Evolutionary conservation across 2,797 vertebrate genomes (phyloP).

Genomic region (Borostomias antarcticus): DNA sequence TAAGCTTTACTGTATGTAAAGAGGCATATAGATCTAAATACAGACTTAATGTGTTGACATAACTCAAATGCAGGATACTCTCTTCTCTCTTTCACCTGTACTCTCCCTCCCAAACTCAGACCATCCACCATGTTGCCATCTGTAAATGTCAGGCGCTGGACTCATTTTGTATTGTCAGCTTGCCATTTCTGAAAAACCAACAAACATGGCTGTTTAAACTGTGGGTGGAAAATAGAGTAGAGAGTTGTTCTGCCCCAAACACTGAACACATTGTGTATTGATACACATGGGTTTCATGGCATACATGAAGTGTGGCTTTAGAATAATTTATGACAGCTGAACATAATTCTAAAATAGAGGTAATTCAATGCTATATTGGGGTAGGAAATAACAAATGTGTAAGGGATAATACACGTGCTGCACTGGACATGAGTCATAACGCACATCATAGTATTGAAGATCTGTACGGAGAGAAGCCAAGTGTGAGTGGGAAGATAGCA

Average conservation of each 20-base stretch:
- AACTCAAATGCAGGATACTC: too few species aligned
- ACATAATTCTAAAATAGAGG: not conserved
- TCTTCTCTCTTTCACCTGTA: conserved; percentile 3
- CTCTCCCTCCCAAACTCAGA: not conserved
- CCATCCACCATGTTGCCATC: conserved; percentile 34
- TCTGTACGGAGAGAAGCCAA: too few species aligned
- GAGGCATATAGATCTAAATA: too few species aligned
- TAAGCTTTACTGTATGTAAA: too few species aligned
- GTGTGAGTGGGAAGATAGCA: too few species aligned
- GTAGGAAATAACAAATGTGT: too few species aligned
- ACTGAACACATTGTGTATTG: not conserved
- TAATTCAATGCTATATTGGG: too few species aligned
- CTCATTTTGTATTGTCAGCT: conserved; percentile 46
- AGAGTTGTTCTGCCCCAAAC: conserved; percentile 10
- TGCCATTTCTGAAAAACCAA: conserved; percentile 40
- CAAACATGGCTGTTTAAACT: conserved; percentile 57
- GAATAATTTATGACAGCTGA: conserved; percentile 14
- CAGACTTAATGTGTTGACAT: too few species aligned
- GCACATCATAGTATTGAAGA: too few species aligned
- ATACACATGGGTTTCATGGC: conserved; percentile 19
- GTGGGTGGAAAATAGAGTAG: conserved; percentile 28
- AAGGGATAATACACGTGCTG: too few species aligned
- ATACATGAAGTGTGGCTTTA: conserved; percentile 12
- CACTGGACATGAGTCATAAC: too few species aligned
- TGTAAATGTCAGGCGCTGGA: conserved; percentile 43